phyloP scores from a whole-genome alignment of 2,888 invertebrate genomes.

The Exocentrus adspersus region DNA sequence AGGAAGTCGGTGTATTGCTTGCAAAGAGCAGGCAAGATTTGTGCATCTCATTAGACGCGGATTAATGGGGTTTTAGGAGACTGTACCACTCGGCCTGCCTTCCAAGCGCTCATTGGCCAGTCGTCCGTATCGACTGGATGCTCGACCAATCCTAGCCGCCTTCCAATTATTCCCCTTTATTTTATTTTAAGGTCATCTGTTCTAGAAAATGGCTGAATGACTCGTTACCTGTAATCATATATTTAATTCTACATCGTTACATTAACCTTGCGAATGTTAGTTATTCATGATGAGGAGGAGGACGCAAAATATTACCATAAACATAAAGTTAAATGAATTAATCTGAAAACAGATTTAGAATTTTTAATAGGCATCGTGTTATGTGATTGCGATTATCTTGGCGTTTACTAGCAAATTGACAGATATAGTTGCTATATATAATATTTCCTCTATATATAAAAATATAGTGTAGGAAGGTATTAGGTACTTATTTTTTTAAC shows the following conservation, averaged over 20 bases:
- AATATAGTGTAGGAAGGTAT: no score
- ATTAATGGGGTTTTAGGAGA: conserved; percentile 59
- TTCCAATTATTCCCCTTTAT: conserved; percentile 62
- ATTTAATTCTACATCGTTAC: conserved; percentile 22
- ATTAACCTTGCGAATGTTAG: background rate
- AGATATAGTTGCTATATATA: no score
- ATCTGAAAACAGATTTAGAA: conserved; percentile 3
- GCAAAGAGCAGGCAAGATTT: conserved; percentile 44
- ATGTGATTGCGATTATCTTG: no score
- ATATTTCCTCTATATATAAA: no score
- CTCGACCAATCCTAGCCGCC: conserved; percentile 58
- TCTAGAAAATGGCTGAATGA: conserved; percentile 61
- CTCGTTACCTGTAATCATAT: conserved; percentile 49
- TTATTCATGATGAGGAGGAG: conserved; percentile 5
- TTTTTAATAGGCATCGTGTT: no score
- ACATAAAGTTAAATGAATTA: background rate
- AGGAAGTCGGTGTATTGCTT: conserved; percentile 32
- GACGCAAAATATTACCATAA: background rate
- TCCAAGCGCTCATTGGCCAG: conserved; percentile 49
- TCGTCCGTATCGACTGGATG: conserved; percentile 48
- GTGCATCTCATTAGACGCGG: conserved; percentile 62
- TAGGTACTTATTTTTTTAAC: no score
- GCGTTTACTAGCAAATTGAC: no score
- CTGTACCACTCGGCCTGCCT: conserved; percentile 55
- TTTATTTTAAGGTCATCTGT: conserved; percentile 61